Base-by-base conservation (phyloP, 2,113 vertebrate genomes). In the Saguinus imperator region DNA sequence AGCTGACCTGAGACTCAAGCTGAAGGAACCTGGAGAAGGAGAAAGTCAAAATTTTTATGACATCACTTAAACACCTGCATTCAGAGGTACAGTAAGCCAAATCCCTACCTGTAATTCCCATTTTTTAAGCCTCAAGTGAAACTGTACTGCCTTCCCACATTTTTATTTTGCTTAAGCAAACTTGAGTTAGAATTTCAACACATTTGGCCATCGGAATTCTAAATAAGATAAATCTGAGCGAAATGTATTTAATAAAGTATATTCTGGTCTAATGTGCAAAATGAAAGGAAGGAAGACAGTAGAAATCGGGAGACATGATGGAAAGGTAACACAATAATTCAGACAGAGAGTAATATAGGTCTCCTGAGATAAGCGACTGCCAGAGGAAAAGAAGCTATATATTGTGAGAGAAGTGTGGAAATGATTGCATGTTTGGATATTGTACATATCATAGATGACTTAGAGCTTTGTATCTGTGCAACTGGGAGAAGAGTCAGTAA, bases 91-190 rank as follows among this genome's bases (percentile, higher is more conserved):
- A 2, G 13, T 20, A 68, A 75, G 29, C 12, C 21, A 20, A 18
- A 91, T 43, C 32, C 57, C 14, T 73, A 43, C 55, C 81, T 37
- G 9, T 23, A 72, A 21, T 52, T 76, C 1, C 27, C 13, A 70
- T 37, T 79, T 66, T 82, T 55, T 29, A 73, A 52, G 5, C 12
- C 9, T 57, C 18, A 77, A 29, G 72, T 77, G 37, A 79, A 94
- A 40, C 1, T 0, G 0, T 43, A 81, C 48, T 37, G 8, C 13
- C 20, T 66, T 73, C 45, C 5, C 1, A 45, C 8, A 29, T 73
- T 68, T 58, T 91, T n/a, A 45, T 48, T 87, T 52, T 64, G 4
- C 37, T 55, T 76, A 66, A 70, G 27, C 12, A 8, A 89, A 43
- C 55, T 75, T 92, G 7, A 66, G 3, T n/a, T 37, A 84, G 23